These are phyloP conservation scores for Caenorhabditis sp. DNA, from an alignment of 2,888 invertebrate species.

Conservation along the genomic window DNA sequence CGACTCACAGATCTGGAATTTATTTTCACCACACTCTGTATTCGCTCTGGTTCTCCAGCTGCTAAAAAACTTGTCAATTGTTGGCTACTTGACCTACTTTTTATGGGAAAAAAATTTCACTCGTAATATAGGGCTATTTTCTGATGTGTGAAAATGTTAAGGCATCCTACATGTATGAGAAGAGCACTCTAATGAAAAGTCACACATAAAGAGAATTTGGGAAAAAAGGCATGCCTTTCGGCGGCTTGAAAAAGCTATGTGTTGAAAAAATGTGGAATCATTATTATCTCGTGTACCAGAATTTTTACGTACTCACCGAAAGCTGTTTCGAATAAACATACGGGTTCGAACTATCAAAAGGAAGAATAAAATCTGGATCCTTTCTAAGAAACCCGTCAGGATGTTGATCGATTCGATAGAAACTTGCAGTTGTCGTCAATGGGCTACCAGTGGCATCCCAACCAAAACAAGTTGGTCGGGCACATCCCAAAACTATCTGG, in stretches of 20 bases:
- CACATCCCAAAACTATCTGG: slow-evolving; percentile 62
- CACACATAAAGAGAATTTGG: too few species aligned
- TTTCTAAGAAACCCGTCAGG: slow-evolving; percentile 52
- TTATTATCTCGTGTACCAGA: not conserved
- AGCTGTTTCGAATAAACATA: slow-evolving; percentile 40
- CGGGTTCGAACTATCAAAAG: slow-evolving; percentile 37
- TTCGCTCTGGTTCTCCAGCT: too few species aligned
- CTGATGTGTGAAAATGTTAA: too few species aligned
- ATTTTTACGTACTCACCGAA: slow-evolving; percentile 35
- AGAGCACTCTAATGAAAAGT: too few species aligned
- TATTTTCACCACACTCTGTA: too few species aligned
- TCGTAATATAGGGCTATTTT: too few species aligned
- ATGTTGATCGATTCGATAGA: slow-evolving; percentile 56
- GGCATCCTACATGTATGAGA: too few species aligned
- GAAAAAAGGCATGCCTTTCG: too few species aligned
- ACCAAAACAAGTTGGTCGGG: slow-evolving; percentile 67
- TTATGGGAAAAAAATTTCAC: too few species aligned
- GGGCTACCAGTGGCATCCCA: slow-evolving; percentile 55
- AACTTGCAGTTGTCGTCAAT: slow-evolving; percentile 49
- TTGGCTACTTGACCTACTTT: too few species aligned
- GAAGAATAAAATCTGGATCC: slow-evolving; percentile 37
- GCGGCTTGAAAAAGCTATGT: too few species aligned
- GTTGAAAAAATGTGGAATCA: too few species aligned
- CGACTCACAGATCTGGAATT: slow-evolving; percentile 58
- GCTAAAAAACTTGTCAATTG: slow-evolving; percentile 6